These are phyloP conservation scores for Cyaniris semiargus DNA, from an alignment of 2,888 invertebrate genomes.

Conservation along the genomic window DNA sequence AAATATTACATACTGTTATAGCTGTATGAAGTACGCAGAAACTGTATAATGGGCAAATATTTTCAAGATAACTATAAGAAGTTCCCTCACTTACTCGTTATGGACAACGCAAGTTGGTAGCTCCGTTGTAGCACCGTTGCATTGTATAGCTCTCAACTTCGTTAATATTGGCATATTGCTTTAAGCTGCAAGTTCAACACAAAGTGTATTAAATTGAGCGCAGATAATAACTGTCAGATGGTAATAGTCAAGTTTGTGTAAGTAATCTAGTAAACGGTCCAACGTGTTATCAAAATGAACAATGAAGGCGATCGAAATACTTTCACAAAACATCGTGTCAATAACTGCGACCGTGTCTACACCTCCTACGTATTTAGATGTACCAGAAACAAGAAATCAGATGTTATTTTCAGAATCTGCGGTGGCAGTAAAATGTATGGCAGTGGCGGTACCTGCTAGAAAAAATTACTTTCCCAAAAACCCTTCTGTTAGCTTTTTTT, in stretches of 20 bases:
- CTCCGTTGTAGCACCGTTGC: no score
- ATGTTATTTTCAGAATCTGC: background rate
- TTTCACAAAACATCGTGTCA: background rate
- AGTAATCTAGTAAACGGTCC: constrained; percentile 5
- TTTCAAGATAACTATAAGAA: background rate
- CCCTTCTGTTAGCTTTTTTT: no score
- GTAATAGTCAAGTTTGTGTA: constrained; percentile 18
- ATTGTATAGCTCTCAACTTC: constrained; percentile 32
- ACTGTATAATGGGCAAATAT: background rate
- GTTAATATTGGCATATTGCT: constrained; percentile 39
- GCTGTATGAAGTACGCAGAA: background rate
- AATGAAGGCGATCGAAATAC: background rate
- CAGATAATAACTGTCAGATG: constrained; percentile 28
- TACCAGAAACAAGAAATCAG: no score
- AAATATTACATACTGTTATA: background rate
- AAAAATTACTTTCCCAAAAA: background rate
- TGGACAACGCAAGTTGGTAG: constrained; percentile 16
- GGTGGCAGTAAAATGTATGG: background rate
- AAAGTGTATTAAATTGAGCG: constrained; percentile 33
- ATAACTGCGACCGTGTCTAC: background rate
- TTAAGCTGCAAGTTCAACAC: constrained; percentile 23
- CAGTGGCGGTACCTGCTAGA: background rate
- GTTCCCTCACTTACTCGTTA: constrained; percentile 6
- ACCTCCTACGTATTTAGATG: no score
- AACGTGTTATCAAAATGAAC: background rate